Evolutionary conservation across 2,888 invertebrate genomes (phyloP), one percentile per base, ranked within the genome.

Genomic region (Rugalucina vietnamica): DNA sequence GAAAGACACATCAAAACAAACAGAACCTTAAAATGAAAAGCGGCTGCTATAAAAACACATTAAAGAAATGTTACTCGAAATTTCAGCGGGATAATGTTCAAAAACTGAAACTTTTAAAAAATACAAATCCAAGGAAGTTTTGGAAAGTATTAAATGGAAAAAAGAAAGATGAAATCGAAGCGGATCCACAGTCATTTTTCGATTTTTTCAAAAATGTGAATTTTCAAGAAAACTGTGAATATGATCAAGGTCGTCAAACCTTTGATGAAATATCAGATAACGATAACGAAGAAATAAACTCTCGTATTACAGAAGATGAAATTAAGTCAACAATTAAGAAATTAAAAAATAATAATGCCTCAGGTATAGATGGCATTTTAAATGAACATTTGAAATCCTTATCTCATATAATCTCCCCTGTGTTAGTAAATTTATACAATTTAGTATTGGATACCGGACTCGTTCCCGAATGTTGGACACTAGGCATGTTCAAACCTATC

Each of bases 321-420:
- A n/a, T n/a, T n/a, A n/a, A n/a, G n/a, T n/a, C n/a, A n/a, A n/a
- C n/a, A n/a, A n/a, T n/a, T n/a, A n/a, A n/a, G n/a, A n/a, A n/a
- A n/a, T n/a, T n/a, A n/a, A n/a, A n/a, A n/a, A n/a, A n/a, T n/a
- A n/a, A n/a, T n/a, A n/a, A n/a, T n/a, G n/a, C n/a, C n/a, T n/a
- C n/a, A n/a, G n/a, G n/a, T n/a, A n/a, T n/a, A n/a, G n/a, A n/a
- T n/a, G n/a, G n/a, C n/a, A n/a, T n/a, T n/a, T 5, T 76, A 65
- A 76, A 76, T 29, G 76, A 76, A 29, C 65, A 76, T 27, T n/a
- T 76, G 5, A 76, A 36, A 76, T n/a, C 5, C 34, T 24, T n/a
- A n/a, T 14, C 14, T 8, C 18, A 32, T 39, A 34, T 65, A 5
- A n/a, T 76, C n/a, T 18, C 24, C 37, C n/a, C 43, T 3, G 29